Evolutionary conservation across 2,113 vertebrate species (phyloP).

Genomic region (Sinocyclocheilus anshuiensis): DNA sequence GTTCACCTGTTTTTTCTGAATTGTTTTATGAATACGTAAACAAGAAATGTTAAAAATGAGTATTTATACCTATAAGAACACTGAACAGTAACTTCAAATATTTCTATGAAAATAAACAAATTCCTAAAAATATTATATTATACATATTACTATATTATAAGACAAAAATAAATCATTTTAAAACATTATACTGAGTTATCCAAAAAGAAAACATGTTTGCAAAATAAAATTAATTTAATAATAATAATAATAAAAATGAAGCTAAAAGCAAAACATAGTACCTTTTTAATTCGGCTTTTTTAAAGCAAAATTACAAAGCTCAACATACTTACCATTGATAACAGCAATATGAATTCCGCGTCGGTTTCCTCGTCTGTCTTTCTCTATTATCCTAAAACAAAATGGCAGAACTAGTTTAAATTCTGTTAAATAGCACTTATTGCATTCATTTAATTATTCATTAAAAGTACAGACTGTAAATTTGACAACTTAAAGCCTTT

Average conservation of each 20-base stretch:
- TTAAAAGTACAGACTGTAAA: not conserved
- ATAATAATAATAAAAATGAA: not conserved
- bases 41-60: not conserved
- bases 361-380: slow-evolving; percentile 81
- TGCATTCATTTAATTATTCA: not conserved
- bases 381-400: slow-evolving; percentile 80
- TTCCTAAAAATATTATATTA: not conserved
- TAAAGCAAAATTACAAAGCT: not conserved
- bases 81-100: not conserved
- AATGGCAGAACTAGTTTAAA: not conserved
- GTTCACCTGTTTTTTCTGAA: slow-evolving; percentile 82
- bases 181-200: not conserved
- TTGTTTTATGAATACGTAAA: not conserved
- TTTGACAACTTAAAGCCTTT: slow-evolving; percentile 60
- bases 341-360: slow-evolving; percentile 85
- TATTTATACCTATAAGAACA: not conserved
- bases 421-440: not conserved
- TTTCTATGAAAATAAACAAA: no score
- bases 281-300: not conserved
- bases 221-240: not conserved
- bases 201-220: not conserved
- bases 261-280: not conserved
- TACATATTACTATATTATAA: not conserved
- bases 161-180: not conserved
- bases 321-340: slow-evolving; percentile 79